These are phyloP conservation scores for Drosophila orosa DNA, from an alignment of 1,140 invertebrate species.

Conservation along the genomic window DNA sequence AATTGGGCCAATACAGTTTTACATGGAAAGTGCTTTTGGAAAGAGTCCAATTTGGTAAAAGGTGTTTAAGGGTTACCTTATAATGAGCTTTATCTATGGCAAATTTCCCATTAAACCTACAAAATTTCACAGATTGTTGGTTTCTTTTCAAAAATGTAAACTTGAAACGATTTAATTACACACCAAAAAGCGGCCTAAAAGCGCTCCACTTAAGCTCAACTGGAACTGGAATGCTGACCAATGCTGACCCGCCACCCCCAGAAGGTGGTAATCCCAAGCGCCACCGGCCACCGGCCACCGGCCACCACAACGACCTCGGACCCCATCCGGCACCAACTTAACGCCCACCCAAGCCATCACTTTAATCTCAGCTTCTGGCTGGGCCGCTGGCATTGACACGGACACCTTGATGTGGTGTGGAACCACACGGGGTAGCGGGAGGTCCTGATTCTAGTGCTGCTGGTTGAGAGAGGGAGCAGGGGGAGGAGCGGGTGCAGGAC, in stretches of 20 bases:
- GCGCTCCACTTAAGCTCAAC: background rate
- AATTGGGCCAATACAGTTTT: slow-evolving; percentile 8
- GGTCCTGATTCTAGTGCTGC: background rate
- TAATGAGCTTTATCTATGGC: background rate
- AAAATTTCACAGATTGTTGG: background rate
- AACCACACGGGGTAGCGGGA: background rate
- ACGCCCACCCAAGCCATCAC: slow-evolving; percentile 10
- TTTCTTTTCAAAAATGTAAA: background rate
- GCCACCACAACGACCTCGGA: slow-evolving; percentile 3
- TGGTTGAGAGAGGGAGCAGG: background rate
- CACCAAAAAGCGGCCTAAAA: background rate
- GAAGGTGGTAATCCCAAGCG: background rate
- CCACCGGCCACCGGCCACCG: background rate
- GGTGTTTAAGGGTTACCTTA: too few relatives aligned
- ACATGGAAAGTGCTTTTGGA: background rate
- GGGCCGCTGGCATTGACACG: slow-evolving; percentile 44
- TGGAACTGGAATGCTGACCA: slow-evolving; percentile 1
- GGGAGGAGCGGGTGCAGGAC: background rate
- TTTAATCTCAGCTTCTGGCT: slow-evolving; percentile 40
- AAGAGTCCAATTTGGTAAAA: too few relatives aligned
- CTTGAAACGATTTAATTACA: background rate
- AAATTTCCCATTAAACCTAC: background rate
- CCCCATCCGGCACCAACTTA: background rate
- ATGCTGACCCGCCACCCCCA: background rate
- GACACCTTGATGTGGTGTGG: slow-evolving; percentile 28